A percentile compares a stretch with the other conserved stretches of the same genome.
phyloP scores from a whole-genome alignment of 2,888 invertebrate species.

The Himalopsyche japonica region DNA sequence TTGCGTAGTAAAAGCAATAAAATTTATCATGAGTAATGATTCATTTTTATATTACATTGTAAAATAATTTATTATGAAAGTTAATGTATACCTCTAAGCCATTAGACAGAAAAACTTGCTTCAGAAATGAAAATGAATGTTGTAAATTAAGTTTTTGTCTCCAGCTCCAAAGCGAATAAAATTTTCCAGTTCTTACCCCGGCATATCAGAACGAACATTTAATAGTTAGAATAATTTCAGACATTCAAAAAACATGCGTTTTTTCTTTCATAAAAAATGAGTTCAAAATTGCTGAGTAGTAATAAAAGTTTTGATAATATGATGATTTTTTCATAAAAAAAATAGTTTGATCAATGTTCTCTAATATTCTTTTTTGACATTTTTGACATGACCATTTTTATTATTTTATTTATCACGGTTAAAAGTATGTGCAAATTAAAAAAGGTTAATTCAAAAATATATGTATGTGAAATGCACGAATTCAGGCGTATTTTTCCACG shows the following conservation, averaged over 20 bases:
- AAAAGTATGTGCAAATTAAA: no score
- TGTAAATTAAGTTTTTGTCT: conserved; percentile 36
- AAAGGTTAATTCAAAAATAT: no score
- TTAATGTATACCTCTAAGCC: not conserved
- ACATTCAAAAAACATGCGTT: no score
- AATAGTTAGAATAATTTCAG: not conserved
- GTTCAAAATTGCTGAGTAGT: no score
- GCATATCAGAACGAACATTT: conserved; percentile 13
- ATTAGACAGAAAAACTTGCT: conserved; percentile 30
- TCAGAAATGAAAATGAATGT: conserved; percentile 20
- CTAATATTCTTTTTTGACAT: no score
- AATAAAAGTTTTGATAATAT: no score
- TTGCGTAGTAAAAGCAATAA: not conserved
- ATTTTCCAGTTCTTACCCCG: conserved; percentile 32
- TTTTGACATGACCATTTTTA: no score
- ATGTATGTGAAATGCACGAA: not conserved
- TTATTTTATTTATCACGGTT: no score
- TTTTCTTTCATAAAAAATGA: not conserved
- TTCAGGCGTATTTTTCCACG: not conserved
- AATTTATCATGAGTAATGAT: not conserved
- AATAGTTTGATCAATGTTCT: no score
- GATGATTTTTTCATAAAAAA: no score
- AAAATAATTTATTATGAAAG: not conserved
- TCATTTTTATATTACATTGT: not conserved
- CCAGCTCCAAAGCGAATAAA: conserved; percentile 19